phyloP scores from a whole-genome alignment of 2,113 vertebrate species.

The Illadopsis cleaveri region DNA sequence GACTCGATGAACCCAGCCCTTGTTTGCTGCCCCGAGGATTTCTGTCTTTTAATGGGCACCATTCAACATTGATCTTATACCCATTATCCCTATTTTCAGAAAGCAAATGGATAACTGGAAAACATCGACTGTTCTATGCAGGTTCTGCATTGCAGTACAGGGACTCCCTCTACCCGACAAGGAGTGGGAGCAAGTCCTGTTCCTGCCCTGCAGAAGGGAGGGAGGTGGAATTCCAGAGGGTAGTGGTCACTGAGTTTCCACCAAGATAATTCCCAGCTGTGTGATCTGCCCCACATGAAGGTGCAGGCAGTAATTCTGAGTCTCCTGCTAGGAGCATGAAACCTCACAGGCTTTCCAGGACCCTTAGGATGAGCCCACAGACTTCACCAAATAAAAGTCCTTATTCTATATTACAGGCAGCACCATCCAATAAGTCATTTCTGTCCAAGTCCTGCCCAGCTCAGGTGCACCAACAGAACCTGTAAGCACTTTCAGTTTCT shows the following conservation, averaged over 20 bases:
- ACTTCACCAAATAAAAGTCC: background rate
- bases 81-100: background rate
- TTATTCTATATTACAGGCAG: background rate
- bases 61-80: accelerated
- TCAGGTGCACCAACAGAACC: background rate
- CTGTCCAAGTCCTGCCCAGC: background rate
- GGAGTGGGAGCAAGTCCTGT: background rate
- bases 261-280: background rate
- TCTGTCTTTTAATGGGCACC: background rate
- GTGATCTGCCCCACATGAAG: background rate
- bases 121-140: background rate
- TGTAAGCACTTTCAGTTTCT: background rate
- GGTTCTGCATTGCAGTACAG: background rate
- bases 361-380: background rate
- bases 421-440: background rate
- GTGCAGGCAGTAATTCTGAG: background rate
- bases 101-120: background rate
- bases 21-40: background rate
- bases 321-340: background rate
- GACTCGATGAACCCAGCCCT: background rate
- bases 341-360: background rate
- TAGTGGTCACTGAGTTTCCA: background rate
- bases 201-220: background rate
- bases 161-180: background rate
- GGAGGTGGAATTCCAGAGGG: background rate